phyloP scores from a whole-genome alignment of 2,888 invertebrate genomes.

The Cantharis nigra region DNA sequence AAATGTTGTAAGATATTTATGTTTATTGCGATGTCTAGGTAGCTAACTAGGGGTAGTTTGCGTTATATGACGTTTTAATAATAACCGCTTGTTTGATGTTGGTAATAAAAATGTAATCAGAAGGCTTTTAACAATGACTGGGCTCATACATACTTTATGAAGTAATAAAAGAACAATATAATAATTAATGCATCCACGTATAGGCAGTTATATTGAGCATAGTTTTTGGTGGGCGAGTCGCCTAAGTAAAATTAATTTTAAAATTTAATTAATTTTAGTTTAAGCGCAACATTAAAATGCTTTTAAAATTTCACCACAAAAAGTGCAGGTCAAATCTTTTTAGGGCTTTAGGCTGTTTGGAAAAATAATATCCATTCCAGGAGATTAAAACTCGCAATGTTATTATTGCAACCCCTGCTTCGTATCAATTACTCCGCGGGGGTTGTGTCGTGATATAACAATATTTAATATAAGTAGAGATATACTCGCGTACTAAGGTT shows the following conservation, averaged over 20 bases:
- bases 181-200: background rate
- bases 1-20: too few relatives aligned
- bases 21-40: background rate
- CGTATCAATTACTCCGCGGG: background rate
- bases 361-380: background rate
- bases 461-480: background rate
- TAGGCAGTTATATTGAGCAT: too few relatives aligned
- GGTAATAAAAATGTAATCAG: background rate
- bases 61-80: background rate
- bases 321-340: background rate
- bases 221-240: background rate
- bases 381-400: background rate
- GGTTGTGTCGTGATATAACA: background rate
- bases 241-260: background rate
- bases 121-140: background rate
- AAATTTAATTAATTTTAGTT: background rate
- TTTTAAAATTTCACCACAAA: background rate
- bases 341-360: background rate
- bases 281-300: background rate
- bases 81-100: background rate
- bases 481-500: background rate
- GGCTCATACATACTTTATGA: background rate
- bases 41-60: background rate
- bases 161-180: background rate
- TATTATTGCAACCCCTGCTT: background rate